Evolutionary conservation across 92 coral and sea anemone species (phyloP), one percentile per base, ranked within the genome.

Genomic region (Epizoanthus ramosus): DNA sequence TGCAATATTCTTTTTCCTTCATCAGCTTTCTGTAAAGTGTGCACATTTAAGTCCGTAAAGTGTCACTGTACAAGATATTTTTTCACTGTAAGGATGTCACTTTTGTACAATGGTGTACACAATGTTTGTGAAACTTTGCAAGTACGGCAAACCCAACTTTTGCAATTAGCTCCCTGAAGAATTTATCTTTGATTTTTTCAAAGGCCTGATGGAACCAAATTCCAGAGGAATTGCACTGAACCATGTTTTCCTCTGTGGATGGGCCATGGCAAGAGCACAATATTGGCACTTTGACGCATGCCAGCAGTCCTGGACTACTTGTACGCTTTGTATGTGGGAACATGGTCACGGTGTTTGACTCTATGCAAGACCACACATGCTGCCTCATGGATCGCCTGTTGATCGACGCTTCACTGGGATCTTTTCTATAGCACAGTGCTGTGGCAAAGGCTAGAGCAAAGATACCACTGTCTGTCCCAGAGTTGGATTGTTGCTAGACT

Each of bases 381-480:
- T 74, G 63, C 47, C 75, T 17, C 3, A 45, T 60, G 43, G 2
- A 56, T 31, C 77, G 67, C 39, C 76, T 56, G 23, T 68, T 85
- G 68, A 41, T 45, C 53, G 39, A 15, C 1, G 73, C 56, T 8
- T 43, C 43, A 6, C 80, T 18, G 22, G 81, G 81, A 33, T 84
- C 37, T 33, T 76, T 54, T 1, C 87, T 63, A 60, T 39, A 63
- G 10, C 87, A 84, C 19, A 84, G 31, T 33, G 72, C 79, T 72
- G 87, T 84, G n/a, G 87, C 87, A 72, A 58, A 83, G 1, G 86
- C 86, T 2, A 83, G 8, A 1, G 74, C 74, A 75, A 45, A 84
- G 10, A 85, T 70, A 14, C 88, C 88, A 75, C 88, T 75, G 82
- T 85, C 88, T 41, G 75, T 71, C 18, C 83, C 57, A 67, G n/a